A percentile compares a stretch with the other conserved stretches of the same genome.
Conservation (phyloP, 2,888 invertebrate genomes). For the Drosophila peninsularis region DNA sequence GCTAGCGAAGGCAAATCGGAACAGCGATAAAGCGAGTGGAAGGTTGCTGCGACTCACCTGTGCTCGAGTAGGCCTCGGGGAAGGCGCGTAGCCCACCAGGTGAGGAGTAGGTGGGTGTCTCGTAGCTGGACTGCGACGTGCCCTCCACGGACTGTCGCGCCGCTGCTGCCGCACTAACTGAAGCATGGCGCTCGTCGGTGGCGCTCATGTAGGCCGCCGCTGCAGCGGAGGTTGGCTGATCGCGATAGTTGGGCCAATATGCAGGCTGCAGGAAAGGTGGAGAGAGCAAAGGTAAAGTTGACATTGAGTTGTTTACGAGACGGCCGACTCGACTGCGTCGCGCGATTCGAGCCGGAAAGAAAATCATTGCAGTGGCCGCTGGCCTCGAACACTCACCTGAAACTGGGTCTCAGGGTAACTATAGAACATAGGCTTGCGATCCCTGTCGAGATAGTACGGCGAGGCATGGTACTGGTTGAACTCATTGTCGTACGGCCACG, state of each 20-base stretch:
- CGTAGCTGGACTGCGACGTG: conserved; percentile 85
- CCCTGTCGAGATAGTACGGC: conserved; percentile 85
- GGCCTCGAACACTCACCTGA: conserved; percentile 81
- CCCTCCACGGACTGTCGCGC: conserved; percentile 85
- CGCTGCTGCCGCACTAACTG: conserved; percentile 81
- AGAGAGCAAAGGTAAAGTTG: conserved; percentile 31
- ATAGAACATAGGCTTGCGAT: conserved; percentile 85
- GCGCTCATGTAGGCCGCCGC: conserved; percentile 83
- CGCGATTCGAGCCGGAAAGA: conserved; percentile 21
- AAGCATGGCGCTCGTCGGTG: conserved; percentile 84
- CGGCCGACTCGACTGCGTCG: conserved; percentile 15
- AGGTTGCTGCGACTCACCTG: conserved; percentile 74
- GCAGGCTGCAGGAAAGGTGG: conserved; percentile 61
- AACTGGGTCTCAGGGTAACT: conserved; percentile 85
- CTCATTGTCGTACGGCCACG: conserved; percentile 84
- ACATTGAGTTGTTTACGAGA: conserved; percentile 63
- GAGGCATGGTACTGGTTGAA: conserved; percentile 84
- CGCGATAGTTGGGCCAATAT: conserved; percentile 84
- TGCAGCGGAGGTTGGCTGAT: conserved; percentile 82
- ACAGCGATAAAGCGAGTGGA: conserved; percentile 18
- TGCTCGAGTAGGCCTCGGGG: conserved; percentile 84
- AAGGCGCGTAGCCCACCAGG: conserved; percentile 84
- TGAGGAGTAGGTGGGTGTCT: conserved; percentile 84
- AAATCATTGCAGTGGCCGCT: conserved; percentile 6
- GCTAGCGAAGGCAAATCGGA: conserved; percentile 10